A percentile compares a stretch with the other conserved stretches of the same genome.
phyloP scores from a whole-genome alignment of 53 echinoderm and acorn worm genomes.

The Astropecten irregularis region DNA sequence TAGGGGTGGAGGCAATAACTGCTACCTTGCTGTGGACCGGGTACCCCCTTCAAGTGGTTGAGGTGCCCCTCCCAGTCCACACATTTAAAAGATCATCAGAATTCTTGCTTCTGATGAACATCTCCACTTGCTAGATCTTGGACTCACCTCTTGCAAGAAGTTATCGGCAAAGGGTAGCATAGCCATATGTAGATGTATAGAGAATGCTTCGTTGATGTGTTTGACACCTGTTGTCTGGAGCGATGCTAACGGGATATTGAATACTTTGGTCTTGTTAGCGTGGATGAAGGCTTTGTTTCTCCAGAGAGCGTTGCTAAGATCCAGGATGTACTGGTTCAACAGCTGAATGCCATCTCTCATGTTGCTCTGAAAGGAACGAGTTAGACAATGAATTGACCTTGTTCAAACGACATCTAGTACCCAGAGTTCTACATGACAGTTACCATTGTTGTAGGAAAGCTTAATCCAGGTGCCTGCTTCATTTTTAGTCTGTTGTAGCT shows the following conservation, averaged over 20 bases:
- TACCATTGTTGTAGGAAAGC: no score
- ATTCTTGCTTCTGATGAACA: no score
- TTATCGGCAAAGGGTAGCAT: conserved; percentile 70
- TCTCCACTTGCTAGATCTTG: no score
- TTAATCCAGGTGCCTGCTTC: no score
- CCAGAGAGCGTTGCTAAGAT: conserved; percentile 86
- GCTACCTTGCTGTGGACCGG: no score
- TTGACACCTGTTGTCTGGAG: conserved; percentile 63
- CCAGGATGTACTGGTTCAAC: conserved; percentile 83
- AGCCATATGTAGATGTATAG: conserved; percentile 77
- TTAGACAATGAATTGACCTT: neutral
- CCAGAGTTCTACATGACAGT: no score
- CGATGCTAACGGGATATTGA: conserved; percentile 50
- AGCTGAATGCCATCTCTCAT: conserved; percentile 53
- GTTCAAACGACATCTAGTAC: no score
- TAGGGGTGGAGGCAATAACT: no score
- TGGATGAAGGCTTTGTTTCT: conserved; percentile 77
- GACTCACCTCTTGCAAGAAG: conserved; percentile 88
- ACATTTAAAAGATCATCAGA: no score
- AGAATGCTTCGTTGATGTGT: conserved; percentile 73
- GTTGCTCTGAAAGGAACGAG: conserved; percentile 44
- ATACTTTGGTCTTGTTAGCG: conserved; percentile 49
- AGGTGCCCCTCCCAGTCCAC: no score
- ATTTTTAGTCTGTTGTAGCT: no score
- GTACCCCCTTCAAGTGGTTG: no score